Evolutionary conservation across 2,797 vertebrate species (phyloP).

Genomic region (Enteromius unitaeniatus): DNA sequence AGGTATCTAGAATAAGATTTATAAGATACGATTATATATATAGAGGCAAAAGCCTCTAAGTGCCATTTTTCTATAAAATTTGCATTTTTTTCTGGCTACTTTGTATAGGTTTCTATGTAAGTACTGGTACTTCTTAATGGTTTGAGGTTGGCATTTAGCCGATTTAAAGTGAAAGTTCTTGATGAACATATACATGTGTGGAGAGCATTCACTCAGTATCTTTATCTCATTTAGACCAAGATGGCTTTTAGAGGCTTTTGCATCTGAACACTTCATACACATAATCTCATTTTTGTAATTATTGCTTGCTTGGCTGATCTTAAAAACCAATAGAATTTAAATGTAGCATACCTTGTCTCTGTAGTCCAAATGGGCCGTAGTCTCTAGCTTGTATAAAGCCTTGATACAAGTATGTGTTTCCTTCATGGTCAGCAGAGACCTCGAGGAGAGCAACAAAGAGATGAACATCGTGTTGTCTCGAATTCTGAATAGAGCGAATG

Average conservation of each 20-base stretch:
- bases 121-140: too few relatives aligned
- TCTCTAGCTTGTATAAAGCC: conserved; percentile 96
- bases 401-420: conserved; percentile 94
- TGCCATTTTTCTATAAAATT: too few relatives aligned
- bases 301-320: not conserved
- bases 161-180: too few relatives aligned
- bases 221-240: too few relatives aligned
- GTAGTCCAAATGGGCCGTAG: conserved; percentile 94
- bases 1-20: conserved; percentile 3
- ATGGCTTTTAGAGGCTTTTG: too few relatives aligned
- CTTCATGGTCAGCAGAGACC: conserved; percentile 95
- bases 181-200: too few relatives aligned
- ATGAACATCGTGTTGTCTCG: conserved; percentile 16
- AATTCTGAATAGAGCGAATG: not conserved
- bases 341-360: conserved; percentile 85
- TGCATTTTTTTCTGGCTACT: too few relatives aligned
- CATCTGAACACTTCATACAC: too few relatives aligned
- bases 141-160: too few relatives aligned
- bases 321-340: not conserved
- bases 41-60: not conserved
- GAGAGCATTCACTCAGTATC: too few relatives aligned
- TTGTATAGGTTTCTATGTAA: too few relatives aligned
- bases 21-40: too few relatives aligned
- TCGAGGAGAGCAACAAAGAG: conserved; percentile 61
- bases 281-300: not conserved